phyloP scores from a whole-genome alignment of 2,888 invertebrate species.

The Sinopyrophorus schimmeli region DNA sequence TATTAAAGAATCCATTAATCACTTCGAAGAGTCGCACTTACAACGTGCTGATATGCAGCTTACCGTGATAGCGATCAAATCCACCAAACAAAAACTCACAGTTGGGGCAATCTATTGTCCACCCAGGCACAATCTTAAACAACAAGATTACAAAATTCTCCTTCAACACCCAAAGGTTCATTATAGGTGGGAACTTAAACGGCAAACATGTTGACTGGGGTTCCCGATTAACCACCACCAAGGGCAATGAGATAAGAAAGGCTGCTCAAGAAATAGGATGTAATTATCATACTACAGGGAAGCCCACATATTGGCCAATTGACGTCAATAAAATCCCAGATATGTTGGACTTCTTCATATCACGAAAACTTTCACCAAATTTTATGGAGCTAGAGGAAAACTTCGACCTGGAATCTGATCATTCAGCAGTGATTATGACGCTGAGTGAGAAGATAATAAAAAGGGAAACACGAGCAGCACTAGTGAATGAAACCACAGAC shows the following conservation, averaged over 20 bases:
- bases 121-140: constrained; percentile 6
- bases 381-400: constrained; percentile 7
- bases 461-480: constrained; percentile 1
- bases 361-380: constrained; percentile 2
- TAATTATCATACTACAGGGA: constrained; percentile 36
- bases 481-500: constrained; percentile 7
- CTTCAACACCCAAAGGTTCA: constrained; percentile 3
- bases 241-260: not conserved
- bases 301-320: no score
- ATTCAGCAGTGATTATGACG: constrained; percentile 5
- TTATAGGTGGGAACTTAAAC: not conserved
- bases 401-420: constrained; percentile 5
- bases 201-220: not conserved
- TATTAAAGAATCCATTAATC: no score
- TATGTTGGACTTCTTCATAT: not conserved
- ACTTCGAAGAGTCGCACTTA: no score
- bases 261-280: not conserved
- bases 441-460: constrained; percentile 9
- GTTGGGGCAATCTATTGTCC: constrained; percentile 9
- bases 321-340: constrained; percentile 14
- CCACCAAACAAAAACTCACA: constrained; percentile 9
- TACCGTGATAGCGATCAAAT: constrained; percentile 7
- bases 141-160: not conserved
- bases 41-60: constrained; percentile 11
- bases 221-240: not conserved